Evolutionary conservation across 2,888 invertebrate species (phyloP).

Genomic region (Lacanobia wlatinum): DNA sequence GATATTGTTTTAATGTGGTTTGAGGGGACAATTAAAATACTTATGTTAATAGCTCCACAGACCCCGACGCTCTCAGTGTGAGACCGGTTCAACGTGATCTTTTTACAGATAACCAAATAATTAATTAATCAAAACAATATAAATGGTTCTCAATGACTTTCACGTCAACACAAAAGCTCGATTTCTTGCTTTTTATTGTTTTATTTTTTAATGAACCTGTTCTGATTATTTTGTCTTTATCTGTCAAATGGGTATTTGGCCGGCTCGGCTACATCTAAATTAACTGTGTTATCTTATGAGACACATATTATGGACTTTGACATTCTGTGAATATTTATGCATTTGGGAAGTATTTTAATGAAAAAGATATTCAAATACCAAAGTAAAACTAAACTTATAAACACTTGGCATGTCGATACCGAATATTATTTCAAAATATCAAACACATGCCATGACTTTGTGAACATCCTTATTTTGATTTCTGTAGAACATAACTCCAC

Average conservation of each 20-base stretch:
- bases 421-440: too few relatives aligned
- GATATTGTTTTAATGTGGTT: slow-evolving; percentile 66
- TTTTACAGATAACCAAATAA: slow-evolving; percentile 73
- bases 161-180: slow-evolving; percentile 65
- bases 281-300: slow-evolving; percentile 26
- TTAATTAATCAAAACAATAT: slow-evolving; percentile 85
- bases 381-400: background rate
- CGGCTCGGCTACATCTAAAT: slow-evolving; percentile 29
- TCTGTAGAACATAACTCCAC: background rate
- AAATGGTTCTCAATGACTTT: slow-evolving; percentile 76
- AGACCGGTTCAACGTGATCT: slow-evolving; percentile 79
- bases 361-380: slow-evolving; percentile 3
- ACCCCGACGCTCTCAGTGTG: slow-evolving; percentile 71
- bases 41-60: slow-evolving; percentile 82
- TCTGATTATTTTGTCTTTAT: slow-evolving; percentile 48
- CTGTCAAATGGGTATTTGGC: slow-evolving; percentile 29
- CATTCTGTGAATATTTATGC: slow-evolving; percentile 10
- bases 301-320: slow-evolving; percentile 2
- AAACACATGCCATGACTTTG: background rate
- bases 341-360: slow-evolving; percentile 18
- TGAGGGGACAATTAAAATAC: slow-evolving; percentile 84
- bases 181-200: slow-evolving; percentile 50
- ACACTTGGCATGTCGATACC: background rate
- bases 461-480: background rate
- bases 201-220: slow-evolving; percentile 34